phyloP scores from a whole-genome alignment of 2,888 invertebrate species.

The Serripes groenlandicus region DNA sequence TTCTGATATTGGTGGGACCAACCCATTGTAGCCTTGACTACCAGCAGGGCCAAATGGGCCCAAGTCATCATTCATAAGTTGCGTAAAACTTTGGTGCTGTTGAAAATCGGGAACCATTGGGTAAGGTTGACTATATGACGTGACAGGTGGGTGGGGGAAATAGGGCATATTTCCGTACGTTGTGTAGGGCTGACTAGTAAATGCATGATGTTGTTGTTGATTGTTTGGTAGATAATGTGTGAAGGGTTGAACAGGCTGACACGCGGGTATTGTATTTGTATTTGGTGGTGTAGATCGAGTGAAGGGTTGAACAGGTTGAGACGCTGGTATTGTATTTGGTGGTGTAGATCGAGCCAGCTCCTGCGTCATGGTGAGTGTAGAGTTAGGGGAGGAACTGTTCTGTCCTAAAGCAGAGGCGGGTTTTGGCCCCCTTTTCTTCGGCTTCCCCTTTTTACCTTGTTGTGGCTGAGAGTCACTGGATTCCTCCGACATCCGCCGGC shows the following conservation, averaged over 20 bases:
- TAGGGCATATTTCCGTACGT: conserved; percentile 25
- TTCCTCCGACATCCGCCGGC: neutral
- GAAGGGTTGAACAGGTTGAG: conserved; percentile 21
- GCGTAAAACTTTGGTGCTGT: conserved; percentile 42
- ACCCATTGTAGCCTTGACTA: conserved; percentile 12
- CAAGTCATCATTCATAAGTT: conserved; percentile 28
- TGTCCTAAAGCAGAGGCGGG: conserved; percentile 24
- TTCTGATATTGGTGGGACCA: neutral
- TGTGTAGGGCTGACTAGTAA: neutral
- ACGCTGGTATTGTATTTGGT: neutral
- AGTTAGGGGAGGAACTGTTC: conserved; percentile 8
- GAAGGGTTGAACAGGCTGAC: conserved; percentile 22
- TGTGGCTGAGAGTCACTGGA: conserved; percentile 31
- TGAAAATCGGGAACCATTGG: neutral
- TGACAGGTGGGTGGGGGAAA: conserved; percentile 25
- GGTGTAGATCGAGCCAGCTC: neutral
- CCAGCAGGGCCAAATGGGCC: conserved; percentile 11
- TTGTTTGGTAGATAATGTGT: neutral
- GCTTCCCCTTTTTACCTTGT: conserved; percentile 28
- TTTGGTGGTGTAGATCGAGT: neutral
- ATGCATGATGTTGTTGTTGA: conserved; percentile 6
- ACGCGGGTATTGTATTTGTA: conserved; percentile 1
- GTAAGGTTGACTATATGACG: neutral
- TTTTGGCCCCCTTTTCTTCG: conserved; percentile 54
- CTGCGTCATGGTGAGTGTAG: neutral